These are phyloP conservation scores for Gouania willdenowi DNA, from an alignment of 2,797 vertebrate genomes.

Conservation along the genomic window DNA sequence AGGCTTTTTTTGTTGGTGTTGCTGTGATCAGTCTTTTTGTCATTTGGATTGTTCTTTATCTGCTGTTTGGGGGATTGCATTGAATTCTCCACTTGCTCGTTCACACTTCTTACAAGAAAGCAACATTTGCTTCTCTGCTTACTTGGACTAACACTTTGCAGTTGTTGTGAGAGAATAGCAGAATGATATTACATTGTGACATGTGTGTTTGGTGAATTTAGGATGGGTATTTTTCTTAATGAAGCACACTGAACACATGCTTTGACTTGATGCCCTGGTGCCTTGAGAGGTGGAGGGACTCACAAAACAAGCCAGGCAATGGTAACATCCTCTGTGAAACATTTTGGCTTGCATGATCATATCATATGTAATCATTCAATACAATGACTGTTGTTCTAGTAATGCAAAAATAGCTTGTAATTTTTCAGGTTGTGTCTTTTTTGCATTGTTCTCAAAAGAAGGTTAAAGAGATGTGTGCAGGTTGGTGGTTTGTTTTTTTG, in stretches of 20 bases:
- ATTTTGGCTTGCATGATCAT: constrained; percentile 1
- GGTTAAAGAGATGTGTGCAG: background rate
- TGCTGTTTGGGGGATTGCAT: constrained; percentile 42
- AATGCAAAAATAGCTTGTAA: no score
- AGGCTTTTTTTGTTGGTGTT: constrained; percentile 54
- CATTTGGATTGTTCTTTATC: constrained; percentile 39
- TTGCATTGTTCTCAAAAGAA: no score
- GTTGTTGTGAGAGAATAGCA: constrained; percentile 18
- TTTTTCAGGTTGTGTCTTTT: no score
- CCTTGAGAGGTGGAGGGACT: constrained; percentile 51
- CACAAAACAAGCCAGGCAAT: constrained; percentile 41
- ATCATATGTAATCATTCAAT: no score
- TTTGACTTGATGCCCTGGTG: constrained; percentile 40
- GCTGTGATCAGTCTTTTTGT: constrained; percentile 63
- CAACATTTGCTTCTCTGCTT: constrained; percentile 21
- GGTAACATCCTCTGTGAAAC: constrained; percentile 54
- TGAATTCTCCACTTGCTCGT: constrained; percentile 17
- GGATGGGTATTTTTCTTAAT: constrained; percentile 29
- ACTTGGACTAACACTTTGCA: constrained; percentile 7
- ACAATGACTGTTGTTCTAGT: no score
- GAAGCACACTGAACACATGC: constrained; percentile 25
- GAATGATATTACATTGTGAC: constrained; percentile 32
- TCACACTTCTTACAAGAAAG: constrained; percentile 5
- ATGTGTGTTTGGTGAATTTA: constrained; percentile 49
- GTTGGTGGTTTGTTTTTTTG: constrained; percentile 6